Evolutionary conservation across 2,888 invertebrate genomes (phyloP), one percentile per base, ranked within the genome.

Genomic region (Cerastoderma edule): DNA sequence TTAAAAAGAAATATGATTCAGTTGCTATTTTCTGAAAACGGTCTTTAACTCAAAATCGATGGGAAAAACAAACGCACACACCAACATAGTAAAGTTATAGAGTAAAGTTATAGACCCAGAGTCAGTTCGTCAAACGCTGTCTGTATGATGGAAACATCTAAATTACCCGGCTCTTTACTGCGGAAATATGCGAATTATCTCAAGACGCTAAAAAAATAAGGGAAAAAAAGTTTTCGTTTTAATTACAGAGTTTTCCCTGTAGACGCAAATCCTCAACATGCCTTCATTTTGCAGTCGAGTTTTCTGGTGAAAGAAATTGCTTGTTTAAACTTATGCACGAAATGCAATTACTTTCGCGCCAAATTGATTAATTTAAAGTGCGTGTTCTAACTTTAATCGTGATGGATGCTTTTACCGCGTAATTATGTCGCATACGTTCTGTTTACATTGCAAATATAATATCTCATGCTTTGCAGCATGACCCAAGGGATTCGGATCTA

Each of bases 381-480:
- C 35, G 68, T 57, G 30, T 60, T 60, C 48, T 28, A 57, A 35
- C 30, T 22, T 53, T 64, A 50, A 71, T 67, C 54, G 56, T 60
- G 67, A 75, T 75, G 64, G 70, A 70, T 72, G 27, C 1, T 2
- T 8, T 32, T 71, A 22, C 16, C 32, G 16, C 54, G 75, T 48
- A 53, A 48, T 60, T 44, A 24, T 71, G 71, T 63, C 75, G 67
- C 63, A 28, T 63, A 57, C 60, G 27, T 63, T 67, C 68, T 56
- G 70, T 66, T 35, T 71, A 67, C 75, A 60, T 50, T 30, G 46
- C 70, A 75, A 75, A 75, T 60, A 75, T 54, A 33, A 56, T 71
- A 53, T 48, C 53, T 71, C 71, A 70, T 63, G 13, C 35, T 32
- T 22, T n/a, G 32, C 1, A 54, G 57, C 44, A 27, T 39, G 67